A percentile compares a stretch with the other conserved stretches of the same genome.
Evolutionary conservation across 2,113 vertebrate genomes (phyloP).

Genomic region (Osmerus mordax): DNA sequence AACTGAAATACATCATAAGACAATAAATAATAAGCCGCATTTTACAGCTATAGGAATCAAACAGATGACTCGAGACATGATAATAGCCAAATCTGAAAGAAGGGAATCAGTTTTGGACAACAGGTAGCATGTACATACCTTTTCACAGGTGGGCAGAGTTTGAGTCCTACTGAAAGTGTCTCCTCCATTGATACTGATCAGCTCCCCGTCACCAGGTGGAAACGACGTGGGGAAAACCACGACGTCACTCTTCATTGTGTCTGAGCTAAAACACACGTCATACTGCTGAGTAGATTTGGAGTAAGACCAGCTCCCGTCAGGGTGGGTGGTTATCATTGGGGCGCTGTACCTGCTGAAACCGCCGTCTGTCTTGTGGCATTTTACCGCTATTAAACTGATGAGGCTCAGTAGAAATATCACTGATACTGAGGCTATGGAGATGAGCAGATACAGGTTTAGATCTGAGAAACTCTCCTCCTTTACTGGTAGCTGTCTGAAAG

Average conservation of each 20-base stretch:
- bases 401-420: conserved; percentile 53
- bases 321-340: conserved; percentile 3
- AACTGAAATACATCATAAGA: not conserved
- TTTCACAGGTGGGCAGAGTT: not conserved
- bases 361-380: conserved; percentile 22
- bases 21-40: not conserved
- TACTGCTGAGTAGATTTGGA: conserved; percentile 13
- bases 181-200: conserved; percentile 13
- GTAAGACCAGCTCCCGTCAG: conserved; percentile 14
- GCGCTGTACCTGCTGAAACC: conserved; percentile 6
- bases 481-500: conserved; percentile 65
- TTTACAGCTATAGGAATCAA: not conserved
- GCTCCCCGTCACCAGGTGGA: conserved; percentile 7
- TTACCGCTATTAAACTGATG: conserved; percentile 11
- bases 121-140: not conserved
- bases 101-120: not conserved
- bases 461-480: conserved; percentile 42
- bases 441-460: conserved; percentile 68
- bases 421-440: conserved; percentile 64
- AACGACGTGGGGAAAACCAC: conserved; percentile 13
- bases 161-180: not conserved
- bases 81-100: too few relatives aligned
- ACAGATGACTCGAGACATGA: too few relatives aligned
- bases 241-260: conserved; percentile 11
- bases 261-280: conserved; percentile 7